phyloP scores from a whole-genome alignment of 2,888 invertebrate species.

The Eupeodes latifasciatus region DNA sequence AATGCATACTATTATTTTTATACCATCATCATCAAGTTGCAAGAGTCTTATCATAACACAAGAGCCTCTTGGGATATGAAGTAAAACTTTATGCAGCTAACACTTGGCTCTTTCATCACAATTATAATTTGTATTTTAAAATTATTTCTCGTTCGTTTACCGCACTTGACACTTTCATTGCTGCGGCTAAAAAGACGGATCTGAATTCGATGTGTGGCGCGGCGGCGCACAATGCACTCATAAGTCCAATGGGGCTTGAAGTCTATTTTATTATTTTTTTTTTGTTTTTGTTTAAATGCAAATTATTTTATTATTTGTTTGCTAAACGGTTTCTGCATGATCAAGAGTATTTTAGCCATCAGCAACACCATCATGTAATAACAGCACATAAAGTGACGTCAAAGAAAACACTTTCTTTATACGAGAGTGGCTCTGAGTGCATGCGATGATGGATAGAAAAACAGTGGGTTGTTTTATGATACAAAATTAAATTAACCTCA shows the following conservation, averaged over 20 bases:
- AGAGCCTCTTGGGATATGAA: conserved; percentile 11
- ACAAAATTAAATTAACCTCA: not conserved
- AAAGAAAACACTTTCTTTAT: conserved; percentile 52
- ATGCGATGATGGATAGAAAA: not conserved
- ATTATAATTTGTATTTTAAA: not conserved
- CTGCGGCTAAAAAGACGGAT: conserved; percentile 47
- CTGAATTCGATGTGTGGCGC: conserved; percentile 34
- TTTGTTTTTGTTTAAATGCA: conserved; percentile 7
- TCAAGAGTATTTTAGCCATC: not conserved
- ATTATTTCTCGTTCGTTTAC: not conserved
- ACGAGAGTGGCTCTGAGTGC: too few species aligned
- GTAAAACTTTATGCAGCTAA: conserved; percentile 10
- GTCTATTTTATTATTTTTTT: conserved; percentile 9
- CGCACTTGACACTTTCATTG: conserved; percentile 49
- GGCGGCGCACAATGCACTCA: conserved; percentile 30
- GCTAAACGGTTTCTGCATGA: conserved; percentile 57
- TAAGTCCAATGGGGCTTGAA: conserved; percentile 17
- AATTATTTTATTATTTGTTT: conserved; percentile 56
- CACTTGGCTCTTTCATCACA: conserved; percentile 56
- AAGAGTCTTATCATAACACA: not conserved
- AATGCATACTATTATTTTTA: not conserved
- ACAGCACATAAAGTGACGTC: conserved; percentile 36
- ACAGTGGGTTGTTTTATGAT: not conserved
- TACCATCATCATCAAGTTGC: not conserved
- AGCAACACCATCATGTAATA: conserved; percentile 44